Evolutionary conservation across 2,888 invertebrate species (phyloP), one percentile per base, ranked within the genome.

Genomic region (Pachydiplax longipennis): DNA sequence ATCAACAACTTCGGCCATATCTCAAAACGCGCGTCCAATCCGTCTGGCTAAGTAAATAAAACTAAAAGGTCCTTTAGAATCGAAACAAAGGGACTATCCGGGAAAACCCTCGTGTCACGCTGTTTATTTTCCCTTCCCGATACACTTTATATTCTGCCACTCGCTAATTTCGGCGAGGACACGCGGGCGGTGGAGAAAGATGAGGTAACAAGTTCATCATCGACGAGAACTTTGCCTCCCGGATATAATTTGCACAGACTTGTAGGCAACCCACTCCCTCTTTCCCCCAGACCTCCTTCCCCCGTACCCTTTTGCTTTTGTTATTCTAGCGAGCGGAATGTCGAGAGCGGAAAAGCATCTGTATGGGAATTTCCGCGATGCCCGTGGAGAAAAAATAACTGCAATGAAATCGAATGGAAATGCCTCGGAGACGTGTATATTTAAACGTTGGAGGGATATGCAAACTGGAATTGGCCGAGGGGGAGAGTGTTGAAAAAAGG

Each of bases 251-350:
- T 73, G 8, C 65, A 25, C 73, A 73, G 73, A 31, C 25, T 73
- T 73, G n/a, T 65, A 65, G 65, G 65, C 65, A 65, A 22, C 22
- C 91, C 82, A 91, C 91, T 91, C 92, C 91, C 92, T 65, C 81
- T 80, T 90, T 13, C 25, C 31, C 82, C 82, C 81, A 22, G 81
- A 58, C 91, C 80, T 31, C 73, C 91, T 40, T 83, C 87, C 90
- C 40, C 40, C 81, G 18, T n/a, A 22, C 44, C 87, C 61, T 61
- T 18, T 2, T 31, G 61, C 65, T 87, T 87, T 87, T 87, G 87
- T 87, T 87, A 87, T 87, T 87, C 61, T 61, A 61, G 87, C 87
- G 83, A 83, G 37, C 83, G 87, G 87, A 40, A 37, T 13, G 87
- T 12, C 22, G 35, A 12, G 37, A n/a, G 87, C 18, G 65, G 40